phyloP scores from a whole-genome alignment of 2,113 vertebrate genomes.

The Thermophis baileyi region DNA sequence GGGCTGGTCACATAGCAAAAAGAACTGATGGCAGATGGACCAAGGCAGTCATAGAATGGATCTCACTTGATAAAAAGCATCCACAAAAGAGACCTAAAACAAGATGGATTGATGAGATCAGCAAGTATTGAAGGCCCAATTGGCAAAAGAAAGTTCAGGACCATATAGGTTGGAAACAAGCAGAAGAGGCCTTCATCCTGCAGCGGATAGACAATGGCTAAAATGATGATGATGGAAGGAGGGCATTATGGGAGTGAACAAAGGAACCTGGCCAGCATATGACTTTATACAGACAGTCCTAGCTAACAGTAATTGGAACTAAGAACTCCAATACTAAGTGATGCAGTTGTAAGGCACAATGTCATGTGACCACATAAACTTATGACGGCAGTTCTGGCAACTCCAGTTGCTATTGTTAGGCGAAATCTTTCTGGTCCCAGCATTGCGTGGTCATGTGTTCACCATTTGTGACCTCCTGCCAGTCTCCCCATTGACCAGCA shows the following conservation, averaged over 20 bases:
- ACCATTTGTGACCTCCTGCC: neutral
- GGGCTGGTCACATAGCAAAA: too few relatives aligned
- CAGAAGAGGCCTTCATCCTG: too few relatives aligned
- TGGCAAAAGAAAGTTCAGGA: too few relatives aligned
- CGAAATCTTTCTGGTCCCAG: neutral
- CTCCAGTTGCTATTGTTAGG: neutral
- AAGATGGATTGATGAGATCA: too few relatives aligned
- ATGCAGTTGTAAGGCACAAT: neutral
- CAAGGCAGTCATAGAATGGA: too few relatives aligned
- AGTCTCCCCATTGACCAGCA: neutral
- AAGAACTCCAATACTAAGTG: neutral
- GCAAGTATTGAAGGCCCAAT: too few relatives aligned
- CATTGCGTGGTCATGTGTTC: neutral
- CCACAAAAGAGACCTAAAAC: too few relatives aligned
- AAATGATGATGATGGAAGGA: neutral
- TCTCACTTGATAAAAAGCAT: too few relatives aligned
- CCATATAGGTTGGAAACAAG: too few relatives aligned
- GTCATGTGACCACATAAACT: neutral
- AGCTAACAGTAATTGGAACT: neutral
- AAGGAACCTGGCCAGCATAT: neutral
- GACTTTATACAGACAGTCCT: neutral
- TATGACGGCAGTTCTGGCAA: neutral
- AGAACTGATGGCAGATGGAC: too few relatives aligned
- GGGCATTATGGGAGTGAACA: neutral
- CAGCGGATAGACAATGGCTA: too few relatives aligned